phyloP scores from a whole-genome alignment of 2,113 vertebrate species.

The Oenanthe oenanthe region DNA sequence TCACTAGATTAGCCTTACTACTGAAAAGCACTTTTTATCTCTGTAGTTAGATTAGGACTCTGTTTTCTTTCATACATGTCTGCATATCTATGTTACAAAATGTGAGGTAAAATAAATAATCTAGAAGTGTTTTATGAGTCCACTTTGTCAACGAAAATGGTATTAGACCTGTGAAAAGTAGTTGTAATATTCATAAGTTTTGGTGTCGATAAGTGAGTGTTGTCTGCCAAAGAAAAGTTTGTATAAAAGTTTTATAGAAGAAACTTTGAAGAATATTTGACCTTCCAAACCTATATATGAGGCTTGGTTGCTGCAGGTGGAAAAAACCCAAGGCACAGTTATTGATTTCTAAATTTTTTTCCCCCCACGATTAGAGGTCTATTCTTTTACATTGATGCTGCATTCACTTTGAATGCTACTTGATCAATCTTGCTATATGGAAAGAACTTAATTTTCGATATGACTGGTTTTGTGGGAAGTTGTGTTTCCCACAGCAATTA shows the following conservation, averaged over 20 bases:
- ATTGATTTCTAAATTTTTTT: neutral
- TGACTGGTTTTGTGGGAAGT: neutral
- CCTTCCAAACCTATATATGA: neutral
- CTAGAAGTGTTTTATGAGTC: neutral
- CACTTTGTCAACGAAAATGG: fast-evolving
- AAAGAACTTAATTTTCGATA: neutral
- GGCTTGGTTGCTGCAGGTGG: neutral
- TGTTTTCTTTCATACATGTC: neutral
- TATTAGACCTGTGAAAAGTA: neutral
- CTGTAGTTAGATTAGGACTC: neutral
- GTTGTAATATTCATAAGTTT: neutral
- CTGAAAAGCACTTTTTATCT: neutral
- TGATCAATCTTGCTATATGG: neutral
- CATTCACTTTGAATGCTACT: neutral
- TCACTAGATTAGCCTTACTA: neutral
- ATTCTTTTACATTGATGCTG: neutral
- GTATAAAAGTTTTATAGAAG: neutral
- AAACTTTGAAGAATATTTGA: neutral
- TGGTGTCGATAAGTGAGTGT: neutral
- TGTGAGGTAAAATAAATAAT: neutral
- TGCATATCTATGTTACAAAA: neutral
- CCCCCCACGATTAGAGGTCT: neutral
- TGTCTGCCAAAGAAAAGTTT: neutral
- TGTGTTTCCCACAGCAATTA: neutral
- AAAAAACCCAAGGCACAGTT: neutral